Base-by-base conservation (phyloP, 2,113 vertebrate species). In the Lanius collurio region DNA sequence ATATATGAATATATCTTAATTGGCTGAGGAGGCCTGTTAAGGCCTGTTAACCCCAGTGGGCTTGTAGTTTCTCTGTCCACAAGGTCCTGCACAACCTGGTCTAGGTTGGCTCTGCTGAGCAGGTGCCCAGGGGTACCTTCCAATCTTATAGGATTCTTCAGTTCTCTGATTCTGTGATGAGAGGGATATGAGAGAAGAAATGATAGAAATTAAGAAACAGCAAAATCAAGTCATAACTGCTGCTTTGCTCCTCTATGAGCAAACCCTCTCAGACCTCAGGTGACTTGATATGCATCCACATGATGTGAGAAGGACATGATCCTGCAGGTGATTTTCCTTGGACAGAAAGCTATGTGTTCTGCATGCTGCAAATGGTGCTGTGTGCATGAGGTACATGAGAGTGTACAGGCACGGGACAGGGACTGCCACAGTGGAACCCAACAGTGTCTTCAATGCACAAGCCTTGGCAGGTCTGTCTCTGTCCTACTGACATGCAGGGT, bases 391-490 rank as follows among this genome's bases (percentile, higher is more conserved):
- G 30, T 10, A 37, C 7, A 1, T 1, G 13, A 71, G n/a, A 67
- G n/a, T 26, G 46, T 56, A 20, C 2, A 7, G 41, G 27, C 31
- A 56, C 23, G 70, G 33, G 35, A 71, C 53, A 76, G 52, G 69
- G 8, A 20, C 30, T 37, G 31, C 19, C 20, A n/a, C 0, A 0
- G 37, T 30, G 23, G 22, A 88, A 39, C 23, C 10, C 31, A 73
- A 5, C 0, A 0, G 12, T 19, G 18, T 15, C 73, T 50, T 59
- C 50, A 65, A 4, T 2, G 16, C 27, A 80, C 10, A 16, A 47
- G 49, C 42, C n/a, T 82, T 68, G 44, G 24, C 70, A 91, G 17
- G 49, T 78, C 53, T 46, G 15, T 33, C 49, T 83, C 30, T 79
- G 78, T 52, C 39, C 78, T 77, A 18, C 50, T 87, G 68, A 67